phyloP scores from a whole-genome alignment of 2,888 invertebrate genomes.

The Fissipunctia ypsillon region DNA sequence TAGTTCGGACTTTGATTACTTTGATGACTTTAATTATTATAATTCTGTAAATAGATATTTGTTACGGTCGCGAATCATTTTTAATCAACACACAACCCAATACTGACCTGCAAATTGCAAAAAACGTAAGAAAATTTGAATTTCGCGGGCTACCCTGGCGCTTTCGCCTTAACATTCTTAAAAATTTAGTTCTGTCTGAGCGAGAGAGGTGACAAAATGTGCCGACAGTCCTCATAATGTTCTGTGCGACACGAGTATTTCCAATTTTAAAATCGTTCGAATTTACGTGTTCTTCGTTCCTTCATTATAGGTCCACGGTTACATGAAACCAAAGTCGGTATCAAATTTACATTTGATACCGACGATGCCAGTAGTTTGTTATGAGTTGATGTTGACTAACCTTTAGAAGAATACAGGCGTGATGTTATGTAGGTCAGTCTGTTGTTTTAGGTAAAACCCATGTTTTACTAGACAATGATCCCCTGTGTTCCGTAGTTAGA shows the following conservation, averaged over 20 bases:
- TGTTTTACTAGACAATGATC: neutral
- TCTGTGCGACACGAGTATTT: neutral
- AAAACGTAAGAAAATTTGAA: too few relatives aligned
- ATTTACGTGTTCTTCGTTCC: neutral
- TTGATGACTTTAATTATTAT: too few relatives aligned
- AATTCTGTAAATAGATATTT: too few relatives aligned
- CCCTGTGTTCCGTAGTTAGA: neutral
- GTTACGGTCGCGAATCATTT: too few relatives aligned
- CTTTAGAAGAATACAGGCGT: neutral
- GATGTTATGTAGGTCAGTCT: slow-evolving; percentile 4
- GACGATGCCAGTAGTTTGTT: neutral
- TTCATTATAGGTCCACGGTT: neutral
- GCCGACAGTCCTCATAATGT: too few relatives aligned
- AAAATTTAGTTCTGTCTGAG: too few relatives aligned
- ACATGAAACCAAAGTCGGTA: neutral
- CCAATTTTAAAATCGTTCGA: neutral
- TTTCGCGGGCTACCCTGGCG: too few relatives aligned
- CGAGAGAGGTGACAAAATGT: too few relatives aligned
- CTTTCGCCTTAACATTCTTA: too few relatives aligned
- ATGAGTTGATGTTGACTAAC: neutral
- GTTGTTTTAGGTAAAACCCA: neutral
- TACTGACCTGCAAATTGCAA: too few relatives aligned
- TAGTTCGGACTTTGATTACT: too few relatives aligned
- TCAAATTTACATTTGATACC: neutral
- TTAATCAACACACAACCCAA: too few relatives aligned